phyloP scores from a whole-genome alignment of 1,140 invertebrate species.

The Drosophila sucinea region DNA sequence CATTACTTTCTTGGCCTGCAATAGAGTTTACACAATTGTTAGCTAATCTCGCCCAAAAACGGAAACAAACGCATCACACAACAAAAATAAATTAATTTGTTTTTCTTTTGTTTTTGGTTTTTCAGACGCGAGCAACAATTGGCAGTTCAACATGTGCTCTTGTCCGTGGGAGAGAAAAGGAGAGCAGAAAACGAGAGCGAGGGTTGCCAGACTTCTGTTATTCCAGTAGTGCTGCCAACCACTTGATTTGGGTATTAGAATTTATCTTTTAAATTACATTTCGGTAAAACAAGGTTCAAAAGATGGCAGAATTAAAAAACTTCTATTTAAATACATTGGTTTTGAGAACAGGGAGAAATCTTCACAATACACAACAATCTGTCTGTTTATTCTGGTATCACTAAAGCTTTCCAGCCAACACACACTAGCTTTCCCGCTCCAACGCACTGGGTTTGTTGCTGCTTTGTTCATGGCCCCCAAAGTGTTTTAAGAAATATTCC shows the following conservation, averaged over 20 bases:
- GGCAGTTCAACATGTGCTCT: conserved; percentile 66
- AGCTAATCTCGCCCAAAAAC: conserved; percentile 1
- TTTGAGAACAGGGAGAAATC: neutral
- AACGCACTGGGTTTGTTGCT: conserved; percentile 32
- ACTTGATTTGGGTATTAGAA: neutral
- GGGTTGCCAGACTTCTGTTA: conserved; percentile 47
- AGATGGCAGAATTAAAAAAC: neutral
- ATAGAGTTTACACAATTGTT: conserved; percentile 19
- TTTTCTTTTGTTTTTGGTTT: conserved; percentile 1
- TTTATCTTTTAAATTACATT: neutral
- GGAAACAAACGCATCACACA: conserved; percentile 34
- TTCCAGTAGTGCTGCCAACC: conserved; percentile 11
- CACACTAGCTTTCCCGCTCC: conserved; percentile 44
- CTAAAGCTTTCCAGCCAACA: conserved; percentile 37
- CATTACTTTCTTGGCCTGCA: conserved; percentile 59
- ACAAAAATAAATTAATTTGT: conserved; percentile 3
- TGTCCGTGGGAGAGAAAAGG: conserved; percentile 44
- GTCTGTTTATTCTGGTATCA: conserved; percentile 22
- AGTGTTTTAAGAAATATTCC: conserved; percentile 64
- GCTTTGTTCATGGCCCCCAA: conserved; percentile 37
- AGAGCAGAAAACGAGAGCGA: conserved; percentile 21
- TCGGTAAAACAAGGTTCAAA: neutral
- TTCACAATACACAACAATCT: neutral
- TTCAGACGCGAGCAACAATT: conserved; percentile 63
- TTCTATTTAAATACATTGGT: neutral